Percentiles rank a stretch among this genome's conserved stretches.
These are phyloP conservation scores for Drosophila pseudotakahashii DNA, from an alignment of 2,888 invertebrate genomes.

Conservation along the genomic window DNA sequence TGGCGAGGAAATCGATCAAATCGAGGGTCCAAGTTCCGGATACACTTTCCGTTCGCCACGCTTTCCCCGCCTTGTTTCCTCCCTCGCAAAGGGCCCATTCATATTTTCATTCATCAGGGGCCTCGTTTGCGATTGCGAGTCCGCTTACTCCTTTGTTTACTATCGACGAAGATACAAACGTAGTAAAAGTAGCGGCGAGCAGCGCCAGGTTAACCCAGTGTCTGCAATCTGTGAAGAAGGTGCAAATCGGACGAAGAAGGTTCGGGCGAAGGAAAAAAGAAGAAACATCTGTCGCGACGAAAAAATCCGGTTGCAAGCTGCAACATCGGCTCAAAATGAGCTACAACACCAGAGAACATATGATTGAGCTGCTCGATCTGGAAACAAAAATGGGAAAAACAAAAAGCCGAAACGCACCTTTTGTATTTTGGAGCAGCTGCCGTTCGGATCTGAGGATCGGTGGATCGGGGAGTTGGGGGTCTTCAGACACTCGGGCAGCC, in stretches of 20 bases:
- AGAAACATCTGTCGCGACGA: conserved; percentile 70
- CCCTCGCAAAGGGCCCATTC: conserved; percentile 51
- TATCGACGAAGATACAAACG: conserved; percentile 49
- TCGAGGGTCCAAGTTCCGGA: conserved; percentile 21
- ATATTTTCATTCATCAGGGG: conserved; percentile 77
- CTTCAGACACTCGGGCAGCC: conserved; percentile 36
- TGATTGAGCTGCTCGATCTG: conserved; percentile 63
- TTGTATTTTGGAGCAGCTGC: conserved; percentile 56
- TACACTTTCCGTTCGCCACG: conserved; percentile 18
- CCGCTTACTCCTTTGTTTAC: conserved; percentile 65
- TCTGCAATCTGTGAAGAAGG: conserved; percentile 27
- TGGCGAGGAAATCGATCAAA: conserved; percentile 19
- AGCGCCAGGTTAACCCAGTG: conserved; percentile 56
- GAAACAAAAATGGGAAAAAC: conserved; percentile 41
- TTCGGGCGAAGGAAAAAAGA: conserved; percentile 22
- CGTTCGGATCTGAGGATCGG: no score
- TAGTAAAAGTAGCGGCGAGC: conserved; percentile 68
- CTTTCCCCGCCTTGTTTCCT: conserved; percentile 3
- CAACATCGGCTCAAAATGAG: conserved; percentile 62
- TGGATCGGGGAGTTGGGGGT: conserved; percentile 17
- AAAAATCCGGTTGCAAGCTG: conserved; percentile 77
- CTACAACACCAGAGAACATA: conserved; percentile 61
- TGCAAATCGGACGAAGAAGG: conserved; percentile 30
- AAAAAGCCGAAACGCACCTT: conserved; percentile 62
- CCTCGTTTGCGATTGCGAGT: conserved; percentile 14